Evolutionary conservation across 2,888 invertebrate species (phyloP).

Genomic region (Rhorus exstirpatorius): DNA sequence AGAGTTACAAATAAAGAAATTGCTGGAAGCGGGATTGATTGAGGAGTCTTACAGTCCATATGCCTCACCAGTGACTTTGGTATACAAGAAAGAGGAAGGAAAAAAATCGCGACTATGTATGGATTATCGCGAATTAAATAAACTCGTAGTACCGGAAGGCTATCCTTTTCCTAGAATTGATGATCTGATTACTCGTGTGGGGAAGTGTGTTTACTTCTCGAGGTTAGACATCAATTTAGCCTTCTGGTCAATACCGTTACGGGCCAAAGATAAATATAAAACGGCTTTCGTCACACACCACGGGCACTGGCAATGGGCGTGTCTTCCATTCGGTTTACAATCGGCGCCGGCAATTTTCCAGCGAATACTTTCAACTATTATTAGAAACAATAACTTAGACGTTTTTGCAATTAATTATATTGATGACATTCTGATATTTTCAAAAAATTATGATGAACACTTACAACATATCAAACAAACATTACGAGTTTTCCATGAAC

Average conservation of each 20-base stretch:
- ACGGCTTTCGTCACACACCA: constrained; percentile 70
- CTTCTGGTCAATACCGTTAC: constrained; percentile 44
- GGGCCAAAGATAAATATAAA: constrained; percentile 61
- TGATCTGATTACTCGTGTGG: constrained; percentile 65
- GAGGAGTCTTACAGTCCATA: background rate
- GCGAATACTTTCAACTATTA: constrained; percentile 68
- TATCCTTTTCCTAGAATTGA: constrained; percentile 67
- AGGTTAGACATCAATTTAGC: constrained; percentile 61
- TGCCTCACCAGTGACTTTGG: no score
- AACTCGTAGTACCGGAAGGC: constrained; percentile 51
- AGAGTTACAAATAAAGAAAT: background rate
- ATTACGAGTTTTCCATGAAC: no score
- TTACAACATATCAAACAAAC: no score
- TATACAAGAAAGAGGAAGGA: no score
- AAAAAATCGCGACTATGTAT: no score
- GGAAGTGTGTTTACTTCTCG: constrained; percentile 61
- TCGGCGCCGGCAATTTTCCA: constrained; percentile 73
- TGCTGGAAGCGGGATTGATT: background rate
- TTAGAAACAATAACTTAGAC: constrained; percentile 69
- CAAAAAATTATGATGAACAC: no score
- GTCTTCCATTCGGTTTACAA: constrained; percentile 71
- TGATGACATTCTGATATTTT: no score
- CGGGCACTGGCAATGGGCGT: constrained; percentile 64
- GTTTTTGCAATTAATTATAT: constrained; percentile 64
- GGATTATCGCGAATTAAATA: no score